These are phyloP conservation scores for Hapalemur alaotrensis DNA, from an alignment of 2,797 vertebrate species.

Conservation along the genomic window DNA sequence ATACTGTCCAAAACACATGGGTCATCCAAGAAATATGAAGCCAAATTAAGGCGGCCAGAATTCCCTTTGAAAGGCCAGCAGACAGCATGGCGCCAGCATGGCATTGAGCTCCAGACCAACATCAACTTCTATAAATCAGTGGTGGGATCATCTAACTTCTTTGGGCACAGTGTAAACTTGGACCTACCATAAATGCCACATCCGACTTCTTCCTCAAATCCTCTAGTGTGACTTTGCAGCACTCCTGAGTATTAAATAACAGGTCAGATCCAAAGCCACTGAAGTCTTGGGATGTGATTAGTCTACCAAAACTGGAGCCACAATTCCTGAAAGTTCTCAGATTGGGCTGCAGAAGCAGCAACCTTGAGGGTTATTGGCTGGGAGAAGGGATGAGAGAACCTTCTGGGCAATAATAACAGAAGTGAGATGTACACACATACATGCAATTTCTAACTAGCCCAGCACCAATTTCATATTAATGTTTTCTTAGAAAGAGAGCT, in stretches of 20 bases:
- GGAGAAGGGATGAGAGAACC: background rate
- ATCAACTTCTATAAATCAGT: constrained; percentile 70
- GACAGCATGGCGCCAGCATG: constrained; percentile 69
- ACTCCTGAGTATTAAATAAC: background rate
- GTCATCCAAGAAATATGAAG: constrained; percentile 65
- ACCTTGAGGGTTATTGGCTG: background rate
- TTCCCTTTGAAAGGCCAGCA: constrained; percentile 65
- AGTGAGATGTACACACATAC: background rate
- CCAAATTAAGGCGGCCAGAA: constrained; percentile 60
- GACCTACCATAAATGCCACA: background rate
- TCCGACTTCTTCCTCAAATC: background rate
- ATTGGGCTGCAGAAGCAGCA: background rate
- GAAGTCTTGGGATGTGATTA: background rate
- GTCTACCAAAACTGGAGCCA: background rate
- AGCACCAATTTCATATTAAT: background rate
- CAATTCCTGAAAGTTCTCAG: background rate
- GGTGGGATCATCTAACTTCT: background rate
- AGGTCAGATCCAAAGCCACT: background rate
- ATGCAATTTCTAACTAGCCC: background rate
- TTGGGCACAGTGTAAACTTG: background rate
- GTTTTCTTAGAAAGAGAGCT: constrained; percentile 20
- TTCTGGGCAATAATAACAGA: background rate
- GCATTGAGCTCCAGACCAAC: constrained; percentile 54
- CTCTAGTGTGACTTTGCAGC: background rate
- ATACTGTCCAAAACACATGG: constrained; percentile 61